phyloP scores from a whole-genome alignment of 2,797 vertebrate genomes.

The Muscicapa striata region DNA sequence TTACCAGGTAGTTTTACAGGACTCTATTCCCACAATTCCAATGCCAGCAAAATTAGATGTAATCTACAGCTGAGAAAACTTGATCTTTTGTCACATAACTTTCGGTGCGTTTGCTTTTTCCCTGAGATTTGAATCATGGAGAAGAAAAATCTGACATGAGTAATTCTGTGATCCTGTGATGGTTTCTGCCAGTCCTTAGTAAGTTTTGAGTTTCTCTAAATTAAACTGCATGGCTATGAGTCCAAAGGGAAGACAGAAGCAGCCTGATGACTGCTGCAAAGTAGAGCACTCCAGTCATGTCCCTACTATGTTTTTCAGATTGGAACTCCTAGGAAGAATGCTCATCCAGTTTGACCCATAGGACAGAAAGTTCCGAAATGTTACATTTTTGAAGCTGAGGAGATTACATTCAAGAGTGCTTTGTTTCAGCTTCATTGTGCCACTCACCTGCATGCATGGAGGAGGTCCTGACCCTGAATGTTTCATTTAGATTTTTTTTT shows the following conservation, averaged over 20 bases:
- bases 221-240: background rate
- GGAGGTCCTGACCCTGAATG: background rate
- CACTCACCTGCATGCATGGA: background rate
- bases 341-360: background rate
- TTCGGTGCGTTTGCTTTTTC: background rate
- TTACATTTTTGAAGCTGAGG: background rate
- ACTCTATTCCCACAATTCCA: background rate
- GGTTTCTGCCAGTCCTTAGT: background rate
- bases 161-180: background rate
- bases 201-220: background rate
- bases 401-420: background rate
- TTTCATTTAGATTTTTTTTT: background rate
- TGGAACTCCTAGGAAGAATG: background rate
- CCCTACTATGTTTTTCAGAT: background rate
- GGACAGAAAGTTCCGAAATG: background rate
- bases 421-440: background rate
- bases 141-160: background rate
- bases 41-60: background rate
- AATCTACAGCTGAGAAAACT: background rate
- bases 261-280: background rate
- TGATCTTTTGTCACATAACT: background rate
- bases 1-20: background rate
- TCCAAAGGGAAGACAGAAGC: background rate
- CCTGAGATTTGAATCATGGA: background rate
- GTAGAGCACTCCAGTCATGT: background rate